phyloP scores from a whole-genome alignment of 1,140 invertebrate species.

The Zaprionus tsacasi region DNA sequence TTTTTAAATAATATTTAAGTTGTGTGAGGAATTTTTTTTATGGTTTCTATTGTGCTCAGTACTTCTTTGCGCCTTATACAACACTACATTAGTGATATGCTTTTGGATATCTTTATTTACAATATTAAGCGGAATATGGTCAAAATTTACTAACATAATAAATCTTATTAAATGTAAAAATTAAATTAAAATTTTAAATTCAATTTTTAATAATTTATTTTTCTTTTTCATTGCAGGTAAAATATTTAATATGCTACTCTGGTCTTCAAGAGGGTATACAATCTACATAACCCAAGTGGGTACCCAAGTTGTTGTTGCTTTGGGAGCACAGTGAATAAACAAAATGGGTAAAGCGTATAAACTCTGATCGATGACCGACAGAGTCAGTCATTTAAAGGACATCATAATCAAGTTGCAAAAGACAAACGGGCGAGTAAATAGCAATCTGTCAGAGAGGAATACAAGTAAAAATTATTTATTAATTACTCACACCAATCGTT shows the following conservation, averaged over 20 bases:
- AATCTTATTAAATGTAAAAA: neutral
- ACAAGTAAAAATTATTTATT: constrained; percentile 68
- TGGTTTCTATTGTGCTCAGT: too few relatives aligned
- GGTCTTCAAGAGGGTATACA: neutral
- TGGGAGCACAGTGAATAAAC: neutral
- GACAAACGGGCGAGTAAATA: constrained; percentile 37
- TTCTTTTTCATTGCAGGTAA: constrained; percentile 52
- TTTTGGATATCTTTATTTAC: too few relatives aligned
- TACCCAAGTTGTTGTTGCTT: too few relatives aligned
- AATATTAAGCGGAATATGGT: too few relatives aligned
- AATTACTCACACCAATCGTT: constrained; percentile 62
- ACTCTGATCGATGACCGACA: constrained; percentile 36
- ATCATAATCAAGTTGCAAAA: constrained; percentile 55
- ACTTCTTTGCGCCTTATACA: too few relatives aligned
- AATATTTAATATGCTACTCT: neutral
- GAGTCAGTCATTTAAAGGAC: constrained; percentile 58
- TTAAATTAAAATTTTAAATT: constrained; percentile 5
- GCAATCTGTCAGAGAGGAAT: constrained; percentile 56
- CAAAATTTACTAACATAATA: too few relatives aligned
- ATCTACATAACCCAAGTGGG: neutral
- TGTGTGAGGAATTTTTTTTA: too few relatives aligned
- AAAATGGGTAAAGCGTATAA: neutral
- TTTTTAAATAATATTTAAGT: neutral
- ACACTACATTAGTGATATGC: too few relatives aligned
- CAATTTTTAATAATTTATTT: neutral